Conservation (phyloP, 2,888 invertebrate genomes). For the Cistogaster globosa region DNA sequence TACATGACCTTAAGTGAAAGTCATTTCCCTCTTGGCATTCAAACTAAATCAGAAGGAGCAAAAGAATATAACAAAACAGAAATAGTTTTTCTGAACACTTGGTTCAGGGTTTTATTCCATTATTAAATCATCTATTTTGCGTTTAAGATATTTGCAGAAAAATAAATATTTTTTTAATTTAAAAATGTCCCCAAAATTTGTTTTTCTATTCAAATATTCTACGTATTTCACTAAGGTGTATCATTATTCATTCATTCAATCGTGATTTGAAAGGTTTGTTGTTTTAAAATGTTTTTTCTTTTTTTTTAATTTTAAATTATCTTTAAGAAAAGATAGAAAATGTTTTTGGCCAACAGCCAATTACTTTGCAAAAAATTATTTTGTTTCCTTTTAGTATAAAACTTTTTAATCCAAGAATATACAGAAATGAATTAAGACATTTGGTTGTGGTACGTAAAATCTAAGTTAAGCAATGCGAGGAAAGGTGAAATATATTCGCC, state of each 20-base stretch:
- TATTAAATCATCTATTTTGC: slow-evolving; percentile 16
- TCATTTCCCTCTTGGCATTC: slow-evolving; percentile 64
- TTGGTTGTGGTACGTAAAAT: neutral
- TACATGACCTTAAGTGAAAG: slow-evolving; percentile 70
- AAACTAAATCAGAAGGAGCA: neutral
- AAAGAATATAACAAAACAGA: neutral
- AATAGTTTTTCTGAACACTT: slow-evolving; percentile 18
- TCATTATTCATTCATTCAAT: slow-evolving; percentile 49
- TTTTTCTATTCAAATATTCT: neutral
- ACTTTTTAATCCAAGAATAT: neutral
- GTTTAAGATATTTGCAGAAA: neutral
- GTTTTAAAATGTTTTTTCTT: slow-evolving; percentile 17
- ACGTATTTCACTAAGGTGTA: slow-evolving; percentile 19
- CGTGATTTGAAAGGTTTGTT: slow-evolving; percentile 8
- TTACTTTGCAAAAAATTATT: slow-evolving; percentile 37
- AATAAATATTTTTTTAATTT: slow-evolving; percentile 7
- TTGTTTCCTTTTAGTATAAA: neutral
- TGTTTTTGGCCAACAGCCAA: slow-evolving; percentile 49
- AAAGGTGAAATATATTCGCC: too few relatives aligned
- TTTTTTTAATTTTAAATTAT: slow-evolving; percentile 32
- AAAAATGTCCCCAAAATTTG: slow-evolving; percentile 12
- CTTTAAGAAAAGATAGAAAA: slow-evolving; percentile 20
- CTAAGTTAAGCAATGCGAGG: too few relatives aligned
- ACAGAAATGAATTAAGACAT: neutral
- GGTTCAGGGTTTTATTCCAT: slow-evolving; percentile 52